phyloP scores from a whole-genome alignment of 2,797 vertebrate genomes.

The Leuciscus waleckii region DNA sequence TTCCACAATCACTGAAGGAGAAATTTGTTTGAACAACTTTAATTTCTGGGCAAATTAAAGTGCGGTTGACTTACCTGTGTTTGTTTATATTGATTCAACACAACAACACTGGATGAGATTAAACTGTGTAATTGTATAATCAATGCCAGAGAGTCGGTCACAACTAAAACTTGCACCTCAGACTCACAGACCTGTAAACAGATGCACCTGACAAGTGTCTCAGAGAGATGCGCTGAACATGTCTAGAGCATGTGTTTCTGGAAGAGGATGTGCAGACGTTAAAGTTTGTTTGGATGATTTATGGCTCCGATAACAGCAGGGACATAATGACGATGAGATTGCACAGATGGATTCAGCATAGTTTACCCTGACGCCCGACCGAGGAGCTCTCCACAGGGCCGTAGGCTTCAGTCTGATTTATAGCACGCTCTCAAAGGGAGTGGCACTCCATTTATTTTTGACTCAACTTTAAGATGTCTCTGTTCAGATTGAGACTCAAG shows the following conservation, averaged over 20 bases:
- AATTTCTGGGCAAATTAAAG: constrained; percentile 32
- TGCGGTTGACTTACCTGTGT: constrained; percentile 27
- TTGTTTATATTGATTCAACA: constrained; percentile 42
- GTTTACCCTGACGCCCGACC: constrained; percentile 66
- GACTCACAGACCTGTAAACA: constrained; percentile 26
- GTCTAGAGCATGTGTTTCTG: constrained; percentile 45
- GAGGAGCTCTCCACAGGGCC: constrained; percentile 70
- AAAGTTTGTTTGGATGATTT: constrained; percentile 71
- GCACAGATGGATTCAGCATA: constrained; percentile 66
- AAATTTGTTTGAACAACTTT: not conserved
- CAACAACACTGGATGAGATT: constrained; percentile 30
- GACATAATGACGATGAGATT: constrained; percentile 68
- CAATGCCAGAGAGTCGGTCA: constrained; percentile 28
- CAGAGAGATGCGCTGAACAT: constrained; percentile 20
- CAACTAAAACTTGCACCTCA: constrained; percentile 25
- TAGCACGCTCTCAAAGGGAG: constrained; percentile 55
- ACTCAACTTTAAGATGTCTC: constrained; percentile 49
- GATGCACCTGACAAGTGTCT: constrained; percentile 24
- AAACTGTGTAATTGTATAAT: constrained; percentile 38
- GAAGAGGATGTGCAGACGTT: constrained; percentile 57
- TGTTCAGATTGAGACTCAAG: constrained; percentile 12
- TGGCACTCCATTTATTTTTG: constrained; percentile 50
- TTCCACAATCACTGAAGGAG: not conserved
- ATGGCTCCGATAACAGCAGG: constrained; percentile 66
- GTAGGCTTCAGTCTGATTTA: constrained; percentile 63